Base-by-base conservation (phyloP, 1,140 invertebrate species). In the Lycorma delicatula region DNA sequence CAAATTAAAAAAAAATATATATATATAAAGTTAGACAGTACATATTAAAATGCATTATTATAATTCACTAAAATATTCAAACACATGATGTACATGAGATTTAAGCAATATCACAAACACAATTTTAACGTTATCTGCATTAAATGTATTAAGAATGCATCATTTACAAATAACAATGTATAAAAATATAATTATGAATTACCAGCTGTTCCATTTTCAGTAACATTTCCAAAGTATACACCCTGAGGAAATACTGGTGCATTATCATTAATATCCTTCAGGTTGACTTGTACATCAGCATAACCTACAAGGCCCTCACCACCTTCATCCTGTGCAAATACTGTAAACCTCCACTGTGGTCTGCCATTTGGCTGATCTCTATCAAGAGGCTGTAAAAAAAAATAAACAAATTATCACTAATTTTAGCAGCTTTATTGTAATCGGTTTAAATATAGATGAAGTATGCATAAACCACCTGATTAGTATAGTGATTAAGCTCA, bases 211-310 rank as follows among this genome's bases (percentile, higher is more conserved):
- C 92, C 93, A 71, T 95, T 95, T 75, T 96, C 93, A 0, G 92
- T 96, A 0, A 96, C 92, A 72, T 96, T 95, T 46, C 93, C 92
- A 69, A 89, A 91, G 71, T 95, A 95, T 12, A 95, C 86, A 29
- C 89, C 89, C 74, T 91, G 87, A 1, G 91, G 91, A 77, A 99
- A 99, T 60, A 93, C 85, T 2, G 97, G 97, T 12, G 90, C 86
- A 74, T 99, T 98, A 75, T 99, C 97, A 74, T 99, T 99, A 67
- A 98, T 95, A 70, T 98, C 96, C 70, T 93, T 92, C 2, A 98
- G 81, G 72, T 94, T 95, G 54, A 98, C 93, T 78, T 97, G 91
- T 3, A 99, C 94, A 74, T 97, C 93, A n/a, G 94, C 93, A 71
- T 98, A 98, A 36, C 96, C 95, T 4, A 97, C 93, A 1, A 97